A percentile compares a stretch with the other conserved stretches of the same genome.
Evolutionary conservation across 2,888 invertebrate genomes (phyloP).

Genomic region (Sarcophaga carnaria): DNA sequence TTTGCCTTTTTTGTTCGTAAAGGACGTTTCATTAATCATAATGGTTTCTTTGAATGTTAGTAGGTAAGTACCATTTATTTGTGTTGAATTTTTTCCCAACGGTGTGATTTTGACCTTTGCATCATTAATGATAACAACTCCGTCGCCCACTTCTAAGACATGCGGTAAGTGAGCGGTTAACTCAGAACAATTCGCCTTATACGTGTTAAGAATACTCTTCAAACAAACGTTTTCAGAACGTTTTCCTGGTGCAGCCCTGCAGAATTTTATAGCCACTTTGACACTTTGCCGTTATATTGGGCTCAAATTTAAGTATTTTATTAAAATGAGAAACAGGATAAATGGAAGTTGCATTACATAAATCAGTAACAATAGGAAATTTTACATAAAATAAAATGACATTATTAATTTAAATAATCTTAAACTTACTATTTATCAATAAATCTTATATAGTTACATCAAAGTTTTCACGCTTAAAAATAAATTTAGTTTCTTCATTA

Average conservation of each 20-base stretch:
- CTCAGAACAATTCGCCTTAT: slow-evolving; percentile 18
- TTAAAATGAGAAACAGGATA: neutral
- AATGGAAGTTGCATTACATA: slow-evolving; percentile 17
- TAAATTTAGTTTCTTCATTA: neutral
- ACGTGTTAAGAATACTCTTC: neutral
- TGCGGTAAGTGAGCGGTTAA: slow-evolving; percentile 1
- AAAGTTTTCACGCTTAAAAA: neutral
- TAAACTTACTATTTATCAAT: slow-evolving; percentile 5
- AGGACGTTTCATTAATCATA: neutral
- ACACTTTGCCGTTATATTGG: slow-evolving; percentile 19
- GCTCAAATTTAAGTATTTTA: slow-evolving; percentile 7
- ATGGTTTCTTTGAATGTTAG: neutral
- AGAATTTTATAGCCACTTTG: slow-evolving; percentile 3
- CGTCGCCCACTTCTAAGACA: slow-evolving; percentile 15
- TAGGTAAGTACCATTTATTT: neutral
- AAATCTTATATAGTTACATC: neutral
- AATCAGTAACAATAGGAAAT: slow-evolving; percentile 10
- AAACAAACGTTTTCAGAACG: neutral
- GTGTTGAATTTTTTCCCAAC: neutral
- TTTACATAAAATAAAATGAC: slow-evolving; percentile 1
- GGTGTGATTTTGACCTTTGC: neutral
- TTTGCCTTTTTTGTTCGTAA: neutral
- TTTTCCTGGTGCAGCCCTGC: neutral
- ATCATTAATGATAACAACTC: slow-evolving; percentile 1
- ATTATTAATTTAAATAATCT: neutral